These are phyloP conservation scores for Ryuthela nishihirai DNA, from an alignment of 2,888 invertebrate species.

Conservation along the genomic window DNA sequence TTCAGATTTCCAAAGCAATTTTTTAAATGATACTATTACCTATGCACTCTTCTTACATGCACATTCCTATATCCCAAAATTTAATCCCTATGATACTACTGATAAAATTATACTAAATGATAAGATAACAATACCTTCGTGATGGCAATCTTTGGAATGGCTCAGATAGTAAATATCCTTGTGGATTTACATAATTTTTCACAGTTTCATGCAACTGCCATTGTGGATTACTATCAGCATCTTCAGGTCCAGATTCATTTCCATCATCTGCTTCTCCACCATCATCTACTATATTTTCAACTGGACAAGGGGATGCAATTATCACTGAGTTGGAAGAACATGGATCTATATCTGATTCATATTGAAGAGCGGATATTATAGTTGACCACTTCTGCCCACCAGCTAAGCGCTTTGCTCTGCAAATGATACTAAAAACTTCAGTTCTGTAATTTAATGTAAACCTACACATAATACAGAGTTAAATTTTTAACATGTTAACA, in stretches of 20 bases:
- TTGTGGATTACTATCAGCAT: conserved; percentile 65
- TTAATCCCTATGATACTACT: conserved; percentile 1
- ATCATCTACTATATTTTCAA: conserved; percentile 42
- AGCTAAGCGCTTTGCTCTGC: conserved; percentile 51
- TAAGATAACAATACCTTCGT: conserved; percentile 48
- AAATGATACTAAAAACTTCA: too few species aligned
- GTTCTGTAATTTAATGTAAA: too few species aligned
- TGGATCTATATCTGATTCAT: conserved; percentile 47
- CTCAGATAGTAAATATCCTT: conserved; percentile 78
- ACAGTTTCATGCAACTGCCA: conserved; percentile 89
- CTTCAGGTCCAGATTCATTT: conserved; percentile 55
- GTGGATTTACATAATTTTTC: conserved; percentile 40
- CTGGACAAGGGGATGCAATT: conserved; percentile 41
- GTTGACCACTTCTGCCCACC: conserved; percentile 58
- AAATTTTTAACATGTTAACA: too few species aligned
- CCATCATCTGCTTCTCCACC: conserved; percentile 51
- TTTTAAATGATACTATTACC: too few species aligned
- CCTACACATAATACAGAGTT: too few species aligned
- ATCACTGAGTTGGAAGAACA: conserved; percentile 20
- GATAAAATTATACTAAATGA: conserved; percentile 7
- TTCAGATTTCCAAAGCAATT: too few species aligned
- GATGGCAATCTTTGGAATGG: conserved; percentile 92
- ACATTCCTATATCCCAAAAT: not conserved
- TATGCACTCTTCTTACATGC: too few species aligned
- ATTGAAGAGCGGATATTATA: conserved; percentile 59